These are phyloP conservation scores for Agriopis aurantiaria DNA, from an alignment of 2,888 invertebrate species.

Conservation along the genomic window DNA sequence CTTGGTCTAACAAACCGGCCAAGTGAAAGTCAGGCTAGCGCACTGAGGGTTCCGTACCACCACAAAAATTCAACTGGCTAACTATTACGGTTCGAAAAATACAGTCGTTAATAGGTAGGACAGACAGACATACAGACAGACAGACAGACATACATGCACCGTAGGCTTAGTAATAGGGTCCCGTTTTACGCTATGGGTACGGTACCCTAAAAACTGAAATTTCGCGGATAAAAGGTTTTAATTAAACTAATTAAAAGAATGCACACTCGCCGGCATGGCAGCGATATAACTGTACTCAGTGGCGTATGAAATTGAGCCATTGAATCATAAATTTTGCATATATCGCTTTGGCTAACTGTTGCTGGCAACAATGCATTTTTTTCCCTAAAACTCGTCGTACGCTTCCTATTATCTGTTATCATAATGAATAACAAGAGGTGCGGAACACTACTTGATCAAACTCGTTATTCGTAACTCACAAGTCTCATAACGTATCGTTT, in stretches of 20 bases:
- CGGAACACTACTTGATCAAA: constrained; percentile 28
- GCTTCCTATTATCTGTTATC: constrained; percentile 12
- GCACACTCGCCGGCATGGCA: not conserved
- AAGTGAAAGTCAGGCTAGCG: too few relatives aligned
- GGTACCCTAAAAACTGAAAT: too few relatives aligned
- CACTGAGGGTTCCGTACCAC: too few relatives aligned
- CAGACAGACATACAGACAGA: too few relatives aligned
- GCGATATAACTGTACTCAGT: not conserved
- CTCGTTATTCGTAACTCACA: constrained; percentile 8
- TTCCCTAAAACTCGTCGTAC: not conserved
- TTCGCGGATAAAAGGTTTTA: not conserved
- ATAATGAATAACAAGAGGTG: constrained; percentile 15
- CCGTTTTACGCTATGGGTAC: too few relatives aligned
- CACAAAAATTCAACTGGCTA: too few relatives aligned
- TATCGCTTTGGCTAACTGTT: constrained; percentile 20
- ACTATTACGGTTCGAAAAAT: too few relatives aligned
- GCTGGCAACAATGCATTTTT: not conserved
- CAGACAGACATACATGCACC: too few relatives aligned
- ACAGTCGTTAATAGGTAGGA: too few relatives aligned
- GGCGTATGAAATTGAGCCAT: constrained; percentile 8
- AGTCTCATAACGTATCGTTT: constrained; percentile 1
- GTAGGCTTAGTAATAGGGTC: too few relatives aligned
- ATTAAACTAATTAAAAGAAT: not conserved
- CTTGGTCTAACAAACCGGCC: too few relatives aligned
- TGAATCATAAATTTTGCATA: constrained; percentile 1